Base-by-base conservation (phyloP, 2,113 vertebrate genomes). In the Nibea coibor region DNA sequence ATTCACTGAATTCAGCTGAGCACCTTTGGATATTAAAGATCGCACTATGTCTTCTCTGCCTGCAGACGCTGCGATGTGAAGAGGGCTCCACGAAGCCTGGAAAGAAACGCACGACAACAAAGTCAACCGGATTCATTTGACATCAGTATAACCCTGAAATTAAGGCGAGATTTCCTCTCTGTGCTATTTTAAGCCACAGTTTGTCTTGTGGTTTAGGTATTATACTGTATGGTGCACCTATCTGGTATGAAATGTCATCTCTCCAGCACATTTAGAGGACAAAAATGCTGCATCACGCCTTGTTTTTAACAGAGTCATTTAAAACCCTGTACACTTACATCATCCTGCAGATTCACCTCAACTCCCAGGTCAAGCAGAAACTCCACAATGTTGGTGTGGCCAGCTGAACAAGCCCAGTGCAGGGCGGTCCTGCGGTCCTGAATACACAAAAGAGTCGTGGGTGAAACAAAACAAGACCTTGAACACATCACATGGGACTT, bases 361-460 rank as follows among this genome's bases (percentile, higher is more conserved):
- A 96, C 97, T 71, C 95, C 97, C 70, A 98, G 88, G 26, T 94
- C 89, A 2, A 99, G 87, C 26, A 99, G 95, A 47, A 98, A 96
- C 20, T 96, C 92, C 9, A 96, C 97, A 48, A 99, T 95, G 15
- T 96, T 86, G 22, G 93, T 91, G 91, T 97, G 97, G 43, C 98
- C 98, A 0, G 98, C 98, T 28, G 98, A 99, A 86, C 98, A 99
- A 12, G 98, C 97, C 98, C 98, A 99, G 66, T 99, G 98, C 39
- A 99, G 92, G 0, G 96, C 96, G 4, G 97, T 97, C 67, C 98
- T 95, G 11, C 91, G 88, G 91, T 97, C 98, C 98, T 99, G 75
- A 14, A 82, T 8, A 85, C 5, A 0, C 65, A 43, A 86, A 0
- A 22, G 28, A 9, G 10, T 1, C 15, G 0, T 2, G 0, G 9